These are phyloP conservation scores for Synodontis membranacea DNA, from an alignment of 2,113 vertebrate genomes.

Conservation along the genomic window DNA sequence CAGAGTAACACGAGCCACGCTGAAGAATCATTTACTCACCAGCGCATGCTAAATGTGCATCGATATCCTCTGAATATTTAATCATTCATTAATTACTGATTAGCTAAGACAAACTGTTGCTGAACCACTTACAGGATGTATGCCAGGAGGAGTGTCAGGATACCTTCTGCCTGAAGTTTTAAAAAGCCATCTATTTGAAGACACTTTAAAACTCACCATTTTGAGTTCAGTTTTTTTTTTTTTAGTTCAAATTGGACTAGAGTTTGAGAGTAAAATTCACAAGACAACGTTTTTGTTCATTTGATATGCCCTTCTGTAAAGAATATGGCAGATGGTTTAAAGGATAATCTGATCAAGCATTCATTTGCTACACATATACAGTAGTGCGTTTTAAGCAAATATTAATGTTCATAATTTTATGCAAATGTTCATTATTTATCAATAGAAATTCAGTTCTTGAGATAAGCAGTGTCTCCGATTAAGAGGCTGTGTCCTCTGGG, in stretches of 20 bases:
- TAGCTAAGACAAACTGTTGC: slow-evolving; percentile 53
- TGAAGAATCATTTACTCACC: slow-evolving; percentile 59
- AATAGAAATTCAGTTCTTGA: neutral
- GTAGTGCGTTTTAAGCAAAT: neutral
- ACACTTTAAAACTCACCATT: neutral
- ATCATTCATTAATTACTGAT: slow-evolving; percentile 56
- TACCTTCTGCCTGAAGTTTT: neutral
- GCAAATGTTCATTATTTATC: neutral
- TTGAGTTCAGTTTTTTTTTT: neutral
- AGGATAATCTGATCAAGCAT: neutral
- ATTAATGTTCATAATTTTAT: neutral
- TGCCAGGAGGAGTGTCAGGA: slow-evolving; percentile 10
- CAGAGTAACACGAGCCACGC: slow-evolving; percentile 36
- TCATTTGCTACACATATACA: neutral
- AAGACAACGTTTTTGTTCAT: neutral
- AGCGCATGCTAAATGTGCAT: slow-evolving; percentile 51
- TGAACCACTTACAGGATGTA: slow-evolving; percentile 45
- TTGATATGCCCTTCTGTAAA: neutral
- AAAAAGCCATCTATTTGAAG: neutral
- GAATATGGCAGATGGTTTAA: neutral
- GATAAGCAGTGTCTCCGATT: neutral
- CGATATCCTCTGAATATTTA: slow-evolving; percentile 58
- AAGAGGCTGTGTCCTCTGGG: neutral
- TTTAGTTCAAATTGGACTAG: too few species aligned
- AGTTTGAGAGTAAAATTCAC: neutral